Base-by-base conservation (phyloP, 2,888 invertebrate genomes). In the Diaphora mendica region DNA sequence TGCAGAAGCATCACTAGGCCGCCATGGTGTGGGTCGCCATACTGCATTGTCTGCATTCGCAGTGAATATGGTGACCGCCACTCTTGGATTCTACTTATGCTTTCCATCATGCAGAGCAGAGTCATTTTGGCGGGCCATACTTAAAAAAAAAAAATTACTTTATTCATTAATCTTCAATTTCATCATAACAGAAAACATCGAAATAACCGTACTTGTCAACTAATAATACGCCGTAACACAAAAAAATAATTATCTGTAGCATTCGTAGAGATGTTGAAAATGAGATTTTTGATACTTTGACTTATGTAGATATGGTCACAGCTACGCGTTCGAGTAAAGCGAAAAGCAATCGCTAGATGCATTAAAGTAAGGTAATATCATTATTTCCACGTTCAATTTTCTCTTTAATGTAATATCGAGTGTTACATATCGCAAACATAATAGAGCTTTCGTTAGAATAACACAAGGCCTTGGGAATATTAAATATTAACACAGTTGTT, bases 401-500 rank as follows among this genome's bases (percentile, higher is more conserved):
- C 20, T 17, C 30, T 67, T 48, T 48, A 67, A 30, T 20, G 11
- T 11, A 30, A 48, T 67, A 44, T 3, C 20, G 17, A 30, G 20
- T 44, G 30, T 13, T 67, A 17, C 30, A 48, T 67, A 44, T 62
- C 62, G 15, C 17, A 30, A 30, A 30, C 15, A 5, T 7, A 30
- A 17, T 30, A 30, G 15, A 17, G 30, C 13, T 30, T 62, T 62
- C 30, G 30, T 30, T 30, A 15, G 30, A 62, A 30, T 30, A 62
- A 62, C 30, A 30, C 5, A 30, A 62, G 17, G 17, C 62, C 17
- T 62, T 30, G 30, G 8, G 30, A 30, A 30, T 62, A 62, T 62
- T 62, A 62, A 30, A 62, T 62, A 62, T 62, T 62, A 62, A 62
- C 30, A 62, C 62, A 62, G 62, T 17, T 30, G 30, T 62, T 62